Evolutionary conservation across 1,140 invertebrate genomes (phyloP).

Genomic region (Drosophila burlai): DNA sequence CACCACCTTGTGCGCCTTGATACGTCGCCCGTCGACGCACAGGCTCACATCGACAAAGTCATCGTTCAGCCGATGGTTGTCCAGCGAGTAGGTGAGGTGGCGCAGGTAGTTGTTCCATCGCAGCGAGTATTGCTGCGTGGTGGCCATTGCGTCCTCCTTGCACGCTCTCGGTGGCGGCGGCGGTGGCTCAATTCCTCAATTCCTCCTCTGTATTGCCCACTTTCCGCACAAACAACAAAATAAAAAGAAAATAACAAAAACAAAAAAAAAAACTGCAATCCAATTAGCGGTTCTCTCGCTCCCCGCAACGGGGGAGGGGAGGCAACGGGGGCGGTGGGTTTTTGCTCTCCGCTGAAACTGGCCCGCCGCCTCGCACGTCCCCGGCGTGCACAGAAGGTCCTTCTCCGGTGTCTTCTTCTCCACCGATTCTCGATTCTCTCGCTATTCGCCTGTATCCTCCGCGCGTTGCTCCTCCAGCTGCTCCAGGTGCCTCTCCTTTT

Average conservation of each 20-base stretch:
- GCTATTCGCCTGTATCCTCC: background rate
- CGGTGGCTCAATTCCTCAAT: background rate
- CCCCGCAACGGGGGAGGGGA: constrained; percentile 17
- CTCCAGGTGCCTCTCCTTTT: background rate
- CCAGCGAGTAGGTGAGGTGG: constrained; percentile 91
- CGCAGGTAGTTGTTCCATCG: constrained; percentile 92
- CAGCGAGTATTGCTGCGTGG: constrained; percentile 89
- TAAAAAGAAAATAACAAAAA: background rate
- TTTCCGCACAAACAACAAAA: background rate
- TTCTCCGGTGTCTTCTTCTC: background rate
- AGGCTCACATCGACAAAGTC: constrained; percentile 94
- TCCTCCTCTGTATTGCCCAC: background rate
- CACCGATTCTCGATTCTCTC: background rate
- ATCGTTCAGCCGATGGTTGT: constrained; percentile 90
- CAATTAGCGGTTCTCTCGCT: constrained; percentile 35
- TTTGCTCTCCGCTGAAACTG: constrained; percentile 7
- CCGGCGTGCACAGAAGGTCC: constrained; percentile 11
- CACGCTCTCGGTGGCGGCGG: background rate
- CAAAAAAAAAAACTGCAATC: constrained; percentile 18
- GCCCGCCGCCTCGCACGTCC: constrained; percentile 8
- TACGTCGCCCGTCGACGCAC: constrained; percentile 92
- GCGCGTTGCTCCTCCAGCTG: background rate
- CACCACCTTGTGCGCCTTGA: constrained; percentile 94
- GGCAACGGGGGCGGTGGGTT: constrained; percentile 4
- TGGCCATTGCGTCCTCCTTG: constrained; percentile 66